Evolutionary conservation across 1,140 invertebrate species (phyloP).

Genomic region (Achroia grisella): DNA sequence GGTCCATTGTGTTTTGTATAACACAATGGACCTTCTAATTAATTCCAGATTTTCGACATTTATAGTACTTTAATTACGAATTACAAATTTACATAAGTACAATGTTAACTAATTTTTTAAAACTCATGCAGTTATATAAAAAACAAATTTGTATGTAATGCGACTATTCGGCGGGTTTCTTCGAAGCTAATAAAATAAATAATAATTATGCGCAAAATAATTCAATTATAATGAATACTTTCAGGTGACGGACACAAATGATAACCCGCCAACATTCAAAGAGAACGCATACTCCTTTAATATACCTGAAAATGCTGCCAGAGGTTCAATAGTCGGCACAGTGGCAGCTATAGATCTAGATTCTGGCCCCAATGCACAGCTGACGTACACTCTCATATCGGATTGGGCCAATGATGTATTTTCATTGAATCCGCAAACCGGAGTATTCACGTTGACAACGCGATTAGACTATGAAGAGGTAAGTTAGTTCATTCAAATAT

Average conservation of each 20-base stretch:
- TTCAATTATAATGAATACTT: constrained; percentile 14
- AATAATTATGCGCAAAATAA: background rate
- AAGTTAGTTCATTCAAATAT: constrained; percentile 26
- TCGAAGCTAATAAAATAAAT: background rate
- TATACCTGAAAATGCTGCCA: constrained; percentile 87
- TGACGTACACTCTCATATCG: constrained; percentile 90
- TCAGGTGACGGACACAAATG: constrained; percentile 93
- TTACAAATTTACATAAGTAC: too few species aligned
- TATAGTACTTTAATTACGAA: too few species aligned
- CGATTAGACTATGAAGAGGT: constrained; percentile 95
- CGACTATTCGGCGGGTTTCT: too few species aligned
- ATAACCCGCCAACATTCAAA: constrained; percentile 93
- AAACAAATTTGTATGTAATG: too few species aligned
- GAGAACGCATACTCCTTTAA: constrained; percentile 91
- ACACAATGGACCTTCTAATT: too few species aligned
- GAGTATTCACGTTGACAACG: constrained; percentile 91
- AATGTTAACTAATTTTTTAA: too few species aligned
- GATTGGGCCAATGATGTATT: constrained; percentile 97
- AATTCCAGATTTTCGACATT: too few species aligned
- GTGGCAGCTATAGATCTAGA: constrained; percentile 90
- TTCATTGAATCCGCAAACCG: constrained; percentile 90
- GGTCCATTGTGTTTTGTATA: too few species aligned
- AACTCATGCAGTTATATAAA: too few species aligned
- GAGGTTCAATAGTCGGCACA: constrained; percentile 87
- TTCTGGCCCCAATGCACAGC: constrained; percentile 88